Base-by-base conservation (phyloP, 2,113 vertebrate species). In the Eretmodus cyanostictus region DNA sequence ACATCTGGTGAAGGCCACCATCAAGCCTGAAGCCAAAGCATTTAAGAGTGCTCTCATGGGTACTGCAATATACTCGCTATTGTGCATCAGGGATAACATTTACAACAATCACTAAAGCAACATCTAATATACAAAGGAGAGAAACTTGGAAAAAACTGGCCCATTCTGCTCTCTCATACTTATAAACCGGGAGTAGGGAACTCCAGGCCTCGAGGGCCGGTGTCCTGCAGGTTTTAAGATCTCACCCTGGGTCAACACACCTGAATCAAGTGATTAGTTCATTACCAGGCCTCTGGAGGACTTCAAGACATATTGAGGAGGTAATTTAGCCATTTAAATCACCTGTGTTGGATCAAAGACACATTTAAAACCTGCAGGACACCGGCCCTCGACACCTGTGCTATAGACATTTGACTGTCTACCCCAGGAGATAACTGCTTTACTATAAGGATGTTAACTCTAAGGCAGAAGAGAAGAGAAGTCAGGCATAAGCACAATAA, bases 1-100 rank as follows among this genome's bases (percentile, higher is more conserved):
- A 34, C 5, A 0, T 61, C 29, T 61, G 57, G 57, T 34, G 59
- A 63, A 34, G 29, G 59, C 0, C 57, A 63, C 59, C 59, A 36
- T 63, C 59, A 63, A 63, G 0, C 4, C 6, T 36, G 59, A 36
- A 63, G 31, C 59, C 59, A 36, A 66, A 36, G 61, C 17, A 61
- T 61, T 66, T 38, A 68, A 38, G 61, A 68, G 19, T 68, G 19
- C 3, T 40, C 63, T 42, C 1, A 40, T 40, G 8, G 36, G n/a
- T 42, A 71, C 36, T 4, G n/a, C n/a, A 68, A 40, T 68, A 22
- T 2, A 68, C 11, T 22, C 11, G 5, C 63, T 1, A 71, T 40
- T 42, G 36, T 40, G 66, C 2, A 71, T 42, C 66, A 71, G n/a
- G 66, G 36, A 42, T 24, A 24, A 71, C 36, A 71, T 71, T 71